Percentiles rank a stretch among this genome's conserved stretches.
Conservation (phyloP, 2,113 vertebrate species). For the Platichthys flesus region DNA sequence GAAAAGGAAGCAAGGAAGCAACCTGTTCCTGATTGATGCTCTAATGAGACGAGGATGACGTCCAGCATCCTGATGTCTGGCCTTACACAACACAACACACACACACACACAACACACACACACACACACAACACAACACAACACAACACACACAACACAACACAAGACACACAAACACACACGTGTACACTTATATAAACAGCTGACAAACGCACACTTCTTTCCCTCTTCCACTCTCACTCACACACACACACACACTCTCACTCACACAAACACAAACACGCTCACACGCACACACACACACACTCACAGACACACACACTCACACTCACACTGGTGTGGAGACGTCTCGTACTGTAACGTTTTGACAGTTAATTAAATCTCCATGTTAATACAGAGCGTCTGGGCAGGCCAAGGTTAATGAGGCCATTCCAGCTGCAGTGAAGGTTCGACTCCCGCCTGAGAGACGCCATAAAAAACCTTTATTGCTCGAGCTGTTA, state of each 20-base stretch:
- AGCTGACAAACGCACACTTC: too few relatives aligned
- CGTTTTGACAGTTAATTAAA: constrained; percentile 63
- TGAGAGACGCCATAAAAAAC: constrained; percentile 27
- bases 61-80: too few relatives aligned
- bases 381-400: constrained; percentile 31
- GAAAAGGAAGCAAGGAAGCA: too few relatives aligned
- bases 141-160: too few relatives aligned
- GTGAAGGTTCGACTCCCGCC: constrained; percentile 42
- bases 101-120: too few relatives aligned
- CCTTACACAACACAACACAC: too few relatives aligned
- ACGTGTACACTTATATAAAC: too few relatives aligned
- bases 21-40: not conserved
- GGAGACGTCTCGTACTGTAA: constrained; percentile 1
- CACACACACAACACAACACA: too few relatives aligned
- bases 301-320: constrained; percentile 3
- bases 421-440: constrained; percentile 48
- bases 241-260: too few relatives aligned
- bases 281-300: not conserved
- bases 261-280: not conserved
- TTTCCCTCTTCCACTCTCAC: too few relatives aligned
- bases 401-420: constrained; percentile 47
- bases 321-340: not conserved
- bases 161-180: too few relatives aligned
- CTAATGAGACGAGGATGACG: constrained; percentile 20
- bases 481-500: constrained; percentile 18